Percentiles rank a stretch among this genome's conserved stretches.
phyloP scores from a whole-genome alignment of 2,797 vertebrate genomes.

The Monodelphis domestica region DNA sequence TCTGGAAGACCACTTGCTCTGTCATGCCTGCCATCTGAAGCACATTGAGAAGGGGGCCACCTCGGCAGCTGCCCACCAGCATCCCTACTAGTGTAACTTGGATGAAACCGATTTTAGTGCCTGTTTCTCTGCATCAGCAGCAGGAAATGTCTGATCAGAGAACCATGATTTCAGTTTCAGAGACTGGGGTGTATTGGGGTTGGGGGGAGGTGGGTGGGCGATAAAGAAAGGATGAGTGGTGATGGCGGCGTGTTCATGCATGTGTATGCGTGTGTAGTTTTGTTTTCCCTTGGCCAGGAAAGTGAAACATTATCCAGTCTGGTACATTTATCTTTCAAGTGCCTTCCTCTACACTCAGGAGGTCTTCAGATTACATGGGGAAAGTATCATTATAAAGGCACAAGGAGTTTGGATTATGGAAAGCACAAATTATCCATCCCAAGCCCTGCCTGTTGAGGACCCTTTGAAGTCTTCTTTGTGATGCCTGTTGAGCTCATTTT shows the following conservation, averaged over 20 bases:
- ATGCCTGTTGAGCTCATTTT: slow-evolving; percentile 61
- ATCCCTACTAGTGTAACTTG: slow-evolving; percentile 72
- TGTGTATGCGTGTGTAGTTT: neutral
- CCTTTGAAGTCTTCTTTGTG: neutral
- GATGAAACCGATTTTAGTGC: neutral
- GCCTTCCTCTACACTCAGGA: slow-evolving; percentile 60
- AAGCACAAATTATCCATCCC: neutral
- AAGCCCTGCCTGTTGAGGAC: neutral
- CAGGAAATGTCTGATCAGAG: neutral
- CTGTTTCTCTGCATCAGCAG: neutral
- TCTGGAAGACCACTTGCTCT: slow-evolving; percentile 93
- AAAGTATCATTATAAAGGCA: slow-evolving; percentile 47
- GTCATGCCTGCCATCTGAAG: slow-evolving; percentile 94
- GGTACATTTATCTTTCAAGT: slow-evolving; percentile 2
- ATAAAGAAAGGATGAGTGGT: neutral
- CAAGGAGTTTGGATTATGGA: accelerated
- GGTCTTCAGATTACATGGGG: slow-evolving; percentile 58
- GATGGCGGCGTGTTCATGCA: neutral
- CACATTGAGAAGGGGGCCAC: slow-evolving; percentile 88
- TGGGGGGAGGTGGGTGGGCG: neutral
- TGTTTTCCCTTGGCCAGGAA: slow-evolving; percentile 41
- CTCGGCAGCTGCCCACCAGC: slow-evolving; percentile 82
- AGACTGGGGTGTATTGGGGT: neutral
- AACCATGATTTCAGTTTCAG: slow-evolving; percentile 21
- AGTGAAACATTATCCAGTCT: slow-evolving; percentile 18